Evolutionary conservation across 1,140 invertebrate species (phyloP), one percentile per base, ranked within the genome.

Genomic region (Wiebesia pumilae): DNA sequence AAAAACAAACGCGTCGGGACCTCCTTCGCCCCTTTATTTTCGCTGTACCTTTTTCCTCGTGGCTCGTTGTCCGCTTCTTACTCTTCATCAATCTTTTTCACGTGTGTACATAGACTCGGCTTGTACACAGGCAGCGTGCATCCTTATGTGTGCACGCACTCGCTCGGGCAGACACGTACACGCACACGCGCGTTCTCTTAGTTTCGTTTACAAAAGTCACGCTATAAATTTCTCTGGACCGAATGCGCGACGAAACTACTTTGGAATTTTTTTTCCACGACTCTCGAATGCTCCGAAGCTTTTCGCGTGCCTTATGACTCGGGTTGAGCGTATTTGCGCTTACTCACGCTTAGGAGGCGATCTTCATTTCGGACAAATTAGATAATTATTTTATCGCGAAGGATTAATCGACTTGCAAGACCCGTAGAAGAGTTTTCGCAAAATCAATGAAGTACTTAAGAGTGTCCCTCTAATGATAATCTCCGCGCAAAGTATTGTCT

Each of bases 41-140:
- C 19, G 40, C 43, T 47, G 47, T n/a, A 21, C 33, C 47, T 33
- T 79, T 79, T 78, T 78, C 47, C 43, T 21, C 40, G 12, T 2
- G 33, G n/a, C 35, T n/a, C 54, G 79, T 65, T 65, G 67, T 75
- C 71, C 69, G 12, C 30, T 40, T 51, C 69, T 58, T 58, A 35
- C 54, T 84, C 82, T 84, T 77, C 82, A 84, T 84, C 77, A 84
- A 84, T 84, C 82, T 84, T 84, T 84, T 65, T 77, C 71, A 54
- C 82, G 14, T 51, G 40, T 81, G 43, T 47, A 47, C 43, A 47
- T 14, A 14, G 43, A 14, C 43, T 47, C 6, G 43, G 40, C 51
- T 21, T 30, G 62, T 67, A 27, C 38, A 38, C 79, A 24, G 0
- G 58, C 24, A 14, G 16, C n/a, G n/a, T 62, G 51, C 14, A 30